These are phyloP conservation scores for Solenopsis fugax DNA, from an alignment of 1,140 invertebrate genomes.

Conservation along the genomic window DNA sequence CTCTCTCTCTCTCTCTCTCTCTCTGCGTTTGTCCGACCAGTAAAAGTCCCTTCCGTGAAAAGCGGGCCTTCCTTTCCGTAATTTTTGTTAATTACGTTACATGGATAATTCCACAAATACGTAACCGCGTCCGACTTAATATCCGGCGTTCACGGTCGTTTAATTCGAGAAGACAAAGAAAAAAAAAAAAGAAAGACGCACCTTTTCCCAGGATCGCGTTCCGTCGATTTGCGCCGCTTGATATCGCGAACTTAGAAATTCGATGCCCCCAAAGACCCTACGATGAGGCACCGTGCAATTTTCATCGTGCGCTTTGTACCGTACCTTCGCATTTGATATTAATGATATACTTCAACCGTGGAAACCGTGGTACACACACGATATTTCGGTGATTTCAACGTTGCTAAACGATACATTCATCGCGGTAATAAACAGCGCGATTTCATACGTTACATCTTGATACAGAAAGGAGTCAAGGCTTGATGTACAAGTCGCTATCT, in stretches of 20 bases:
- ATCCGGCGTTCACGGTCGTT: constrained; percentile 60
- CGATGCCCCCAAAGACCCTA: no score
- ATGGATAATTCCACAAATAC: constrained; percentile 51
- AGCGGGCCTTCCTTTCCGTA: constrained; percentile 46
- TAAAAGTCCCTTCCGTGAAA: constrained; percentile 60
- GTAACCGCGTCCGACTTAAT: constrained; percentile 56
- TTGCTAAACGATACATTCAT: constrained; percentile 8
- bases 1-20: background rate
- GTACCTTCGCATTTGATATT: background rate
- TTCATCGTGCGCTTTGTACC: background rate
- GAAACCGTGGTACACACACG: background rate
- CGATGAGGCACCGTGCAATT: background rate
- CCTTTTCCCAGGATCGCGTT: constrained; percentile 27
- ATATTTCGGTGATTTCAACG: background rate
- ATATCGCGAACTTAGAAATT: background rate
- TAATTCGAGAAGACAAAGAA: constrained; percentile 36
- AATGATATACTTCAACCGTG: background rate
- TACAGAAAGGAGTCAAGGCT: background rate
- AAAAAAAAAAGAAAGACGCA: background rate
- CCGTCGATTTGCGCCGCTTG: background rate
- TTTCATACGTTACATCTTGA: background rate
- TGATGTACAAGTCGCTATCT: background rate
- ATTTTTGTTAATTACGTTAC: constrained; percentile 66
- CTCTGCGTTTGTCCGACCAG: background rate
- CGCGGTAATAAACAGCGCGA: background rate